These are phyloP conservation scores for Poecile atricapillus DNA, from an alignment of 2,113 vertebrate genomes.

Conservation along the genomic window DNA sequence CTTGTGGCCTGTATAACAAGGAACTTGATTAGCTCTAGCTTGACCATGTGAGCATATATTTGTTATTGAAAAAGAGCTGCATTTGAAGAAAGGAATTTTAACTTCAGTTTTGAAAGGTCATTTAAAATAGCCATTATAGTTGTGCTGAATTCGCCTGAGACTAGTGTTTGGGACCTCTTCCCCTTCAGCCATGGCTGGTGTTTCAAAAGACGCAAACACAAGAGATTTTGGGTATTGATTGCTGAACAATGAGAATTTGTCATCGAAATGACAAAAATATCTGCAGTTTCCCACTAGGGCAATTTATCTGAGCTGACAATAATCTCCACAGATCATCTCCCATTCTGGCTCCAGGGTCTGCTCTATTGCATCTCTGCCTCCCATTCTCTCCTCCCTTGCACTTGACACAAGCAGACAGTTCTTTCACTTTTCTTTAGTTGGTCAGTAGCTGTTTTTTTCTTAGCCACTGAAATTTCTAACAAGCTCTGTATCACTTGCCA, in stretches of 20 bases:
- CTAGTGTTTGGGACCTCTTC: not conserved
- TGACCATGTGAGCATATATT: not conserved
- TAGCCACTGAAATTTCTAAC: not conserved
- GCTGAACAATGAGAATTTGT: not conserved
- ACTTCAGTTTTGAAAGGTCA: not conserved
- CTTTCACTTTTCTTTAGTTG: not conserved
- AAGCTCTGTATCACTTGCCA: not conserved
- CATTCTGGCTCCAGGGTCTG: not conserved
- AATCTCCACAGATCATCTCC: not conserved
- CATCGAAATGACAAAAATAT: not conserved
- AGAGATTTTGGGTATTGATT: not conserved
- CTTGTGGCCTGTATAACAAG: not conserved
- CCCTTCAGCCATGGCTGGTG: not conserved
- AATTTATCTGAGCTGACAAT: not conserved
- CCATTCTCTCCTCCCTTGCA: not conserved
- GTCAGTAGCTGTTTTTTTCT: not conserved
- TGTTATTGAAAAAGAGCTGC: not conserved
- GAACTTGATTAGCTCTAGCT: not conserved
- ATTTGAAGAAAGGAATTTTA: not conserved
- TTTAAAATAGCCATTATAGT: not conserved
- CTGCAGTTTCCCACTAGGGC: not conserved
- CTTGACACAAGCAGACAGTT: not conserved
- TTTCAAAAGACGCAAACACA: not conserved
- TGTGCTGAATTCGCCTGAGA: not conserved
- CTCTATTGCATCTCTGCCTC: not conserved